These are phyloP conservation scores for Lepeophtheirus nordmannii DNA, from an alignment of 2,888 invertebrate genomes.

Conservation along the genomic window DNA sequence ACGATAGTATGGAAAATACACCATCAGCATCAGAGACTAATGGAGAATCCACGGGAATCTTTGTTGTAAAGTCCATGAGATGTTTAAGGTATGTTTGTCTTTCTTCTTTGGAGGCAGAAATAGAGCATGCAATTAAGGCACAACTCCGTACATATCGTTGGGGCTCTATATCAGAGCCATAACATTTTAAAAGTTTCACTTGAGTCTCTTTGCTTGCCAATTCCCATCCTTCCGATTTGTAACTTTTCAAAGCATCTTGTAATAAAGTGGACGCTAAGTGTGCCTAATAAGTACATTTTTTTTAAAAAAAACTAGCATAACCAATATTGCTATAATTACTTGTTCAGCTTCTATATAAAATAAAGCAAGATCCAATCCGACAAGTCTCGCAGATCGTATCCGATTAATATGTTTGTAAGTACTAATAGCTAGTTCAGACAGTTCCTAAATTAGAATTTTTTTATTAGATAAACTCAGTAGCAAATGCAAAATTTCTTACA, in stretches of 20 bases:
- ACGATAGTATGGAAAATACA: too few species aligned
- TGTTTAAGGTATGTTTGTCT: not conserved
- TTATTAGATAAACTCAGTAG: not conserved
- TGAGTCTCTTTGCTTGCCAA: conserved; percentile 65
- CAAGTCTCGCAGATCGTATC: conserved; percentile 63
- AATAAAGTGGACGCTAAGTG: conserved; percentile 79
- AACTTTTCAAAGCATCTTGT: conserved; percentile 65
- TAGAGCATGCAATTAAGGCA: conserved; percentile 59
- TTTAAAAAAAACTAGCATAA: conserved; percentile 30
- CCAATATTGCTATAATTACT: not conserved
- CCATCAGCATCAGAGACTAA: too few species aligned
- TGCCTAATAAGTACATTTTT: conserved; percentile 35
- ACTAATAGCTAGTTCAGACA: conserved; percentile 85
- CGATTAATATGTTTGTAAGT: conserved; percentile 86
- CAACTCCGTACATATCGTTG: conserved; percentile 56
- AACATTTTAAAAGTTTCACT: conserved; percentile 66
- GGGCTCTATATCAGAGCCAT: conserved; percentile 58
- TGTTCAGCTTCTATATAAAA: conserved; percentile 75
- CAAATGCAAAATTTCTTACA: conserved; percentile 34
- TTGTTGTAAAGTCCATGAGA: not conserved
- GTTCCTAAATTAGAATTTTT: conserved; percentile 42
- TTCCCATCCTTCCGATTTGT: conserved; percentile 73
- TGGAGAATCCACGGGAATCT: too few species aligned
- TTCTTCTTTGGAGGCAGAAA: conserved; percentile 52
- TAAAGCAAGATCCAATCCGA: conserved; percentile 72